These are phyloP conservation scores for Pipra filicauda DNA, from an alignment of 2,113 vertebrate genomes.

Conservation along the genomic window DNA sequence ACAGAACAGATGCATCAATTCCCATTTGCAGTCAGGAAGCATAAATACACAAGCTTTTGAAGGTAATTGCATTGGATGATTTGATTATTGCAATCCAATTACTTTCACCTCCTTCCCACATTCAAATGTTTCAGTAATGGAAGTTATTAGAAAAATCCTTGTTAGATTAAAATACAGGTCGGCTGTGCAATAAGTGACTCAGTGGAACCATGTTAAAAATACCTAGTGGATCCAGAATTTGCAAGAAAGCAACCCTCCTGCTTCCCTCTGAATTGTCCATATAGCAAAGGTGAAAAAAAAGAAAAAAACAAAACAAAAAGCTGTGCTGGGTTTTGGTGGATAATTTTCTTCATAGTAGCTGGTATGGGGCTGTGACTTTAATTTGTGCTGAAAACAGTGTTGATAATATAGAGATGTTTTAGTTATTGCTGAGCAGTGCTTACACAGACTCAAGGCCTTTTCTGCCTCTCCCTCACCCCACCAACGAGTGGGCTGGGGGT, in stretches of 20 bases:
- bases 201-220: not conserved
- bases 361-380: not conserved
- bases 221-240: not conserved
- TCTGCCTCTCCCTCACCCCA: not conserved
- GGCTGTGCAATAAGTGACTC: not conserved
- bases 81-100: constrained; percentile 46
- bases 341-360: not conserved
- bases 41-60: constrained; percentile 31
- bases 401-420: not conserved
- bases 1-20: not conserved
- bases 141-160: constrained; percentile 22
- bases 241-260: not conserved
- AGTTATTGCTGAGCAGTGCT: not conserved
- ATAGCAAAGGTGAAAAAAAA: not conserved
- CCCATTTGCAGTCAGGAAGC: not conserved
- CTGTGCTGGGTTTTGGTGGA: not conserved
- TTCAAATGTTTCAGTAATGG: constrained; percentile 22
- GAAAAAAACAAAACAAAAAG: not conserved
- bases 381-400: not conserved
- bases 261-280: not conserved
- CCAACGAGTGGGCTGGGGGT: accelerated
- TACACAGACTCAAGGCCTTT: not conserved
- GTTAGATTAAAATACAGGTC: not conserved
- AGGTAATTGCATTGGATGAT: constrained; percentile 11
- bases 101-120: constrained; percentile 22